These are phyloP conservation scores for Pocota personata DNA, from an alignment of 2,888 invertebrate species.

Conservation along the genomic window DNA sequence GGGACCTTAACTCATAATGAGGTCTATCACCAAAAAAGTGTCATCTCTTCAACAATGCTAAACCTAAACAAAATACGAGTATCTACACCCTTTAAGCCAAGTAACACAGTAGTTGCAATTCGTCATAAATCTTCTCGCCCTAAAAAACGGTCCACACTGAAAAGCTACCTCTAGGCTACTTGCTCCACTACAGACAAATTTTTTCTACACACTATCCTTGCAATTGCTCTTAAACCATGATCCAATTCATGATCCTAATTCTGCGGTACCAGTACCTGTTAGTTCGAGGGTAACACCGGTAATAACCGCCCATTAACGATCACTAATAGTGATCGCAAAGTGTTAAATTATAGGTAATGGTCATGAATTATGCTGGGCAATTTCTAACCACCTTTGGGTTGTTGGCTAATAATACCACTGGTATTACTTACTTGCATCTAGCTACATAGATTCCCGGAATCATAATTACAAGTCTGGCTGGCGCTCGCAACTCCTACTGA, in stretches of 20 bases:
- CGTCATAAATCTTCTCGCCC: neutral
- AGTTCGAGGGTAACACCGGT: constrained; percentile 10
- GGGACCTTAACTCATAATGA: too few relatives aligned
- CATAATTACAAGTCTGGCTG: constrained; percentile 29
- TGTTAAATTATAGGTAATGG: constrained; percentile 73
- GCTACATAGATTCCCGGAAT: constrained; percentile 45
- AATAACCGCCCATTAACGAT: constrained; percentile 55
- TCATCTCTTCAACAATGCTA: too few relatives aligned
- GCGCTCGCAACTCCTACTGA: constrained; percentile 7
- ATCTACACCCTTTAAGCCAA: too few relatives aligned
- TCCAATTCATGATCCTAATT: neutral
- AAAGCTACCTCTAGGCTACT: neutral
- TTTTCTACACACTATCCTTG: neutral
- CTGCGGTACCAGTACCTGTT: neutral
- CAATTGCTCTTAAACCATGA: neutral
- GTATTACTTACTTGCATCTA: constrained; percentile 40
- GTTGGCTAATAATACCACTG: constrained; percentile 53
- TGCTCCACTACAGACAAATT: neutral
- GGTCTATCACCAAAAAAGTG: too few relatives aligned
- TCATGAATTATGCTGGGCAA: constrained; percentile 57
- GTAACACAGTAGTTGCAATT: neutral
- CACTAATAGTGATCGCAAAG: constrained; percentile 63
- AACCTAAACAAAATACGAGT: too few relatives aligned
- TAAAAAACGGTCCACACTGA: neutral
- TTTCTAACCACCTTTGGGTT: constrained; percentile 24